These are phyloP conservation scores for Corynorhinus townsendii DNA, from an alignment of 2,113 vertebrate genomes.

Conservation along the genomic window DNA sequence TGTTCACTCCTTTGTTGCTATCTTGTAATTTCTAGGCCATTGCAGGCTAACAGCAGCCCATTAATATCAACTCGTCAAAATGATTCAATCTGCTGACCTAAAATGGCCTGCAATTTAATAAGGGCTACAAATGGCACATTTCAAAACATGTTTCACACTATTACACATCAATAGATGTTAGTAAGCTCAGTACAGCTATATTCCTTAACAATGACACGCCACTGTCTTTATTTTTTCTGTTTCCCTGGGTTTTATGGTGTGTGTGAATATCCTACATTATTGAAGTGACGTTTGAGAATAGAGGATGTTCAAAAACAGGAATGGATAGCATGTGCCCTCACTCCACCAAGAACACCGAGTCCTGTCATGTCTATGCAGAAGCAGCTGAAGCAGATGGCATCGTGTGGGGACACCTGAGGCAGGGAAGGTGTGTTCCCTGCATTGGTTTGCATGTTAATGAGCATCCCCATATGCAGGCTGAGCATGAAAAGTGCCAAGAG, in stretches of 20 bases:
- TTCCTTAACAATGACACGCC: background rate
- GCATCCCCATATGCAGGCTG: background rate
- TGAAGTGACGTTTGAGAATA: background rate
- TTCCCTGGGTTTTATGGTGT: background rate
- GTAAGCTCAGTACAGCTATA: background rate
- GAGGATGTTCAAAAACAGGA: conserved; percentile 42
- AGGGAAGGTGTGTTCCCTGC: background rate
- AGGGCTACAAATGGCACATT: background rate
- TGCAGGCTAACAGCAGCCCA: background rate
- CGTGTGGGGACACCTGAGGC: background rate
- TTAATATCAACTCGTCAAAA: conserved; percentile 28
- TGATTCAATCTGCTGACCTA: conserved; percentile 13
- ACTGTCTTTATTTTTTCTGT: background rate
- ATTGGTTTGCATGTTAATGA: background rate
- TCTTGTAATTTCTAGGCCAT: background rate
- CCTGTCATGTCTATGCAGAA: background rate
- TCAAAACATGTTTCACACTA: conserved; percentile 37
- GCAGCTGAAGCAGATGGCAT: background rate
- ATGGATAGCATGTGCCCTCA: background rate
- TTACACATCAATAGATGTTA: conserved; percentile 29
- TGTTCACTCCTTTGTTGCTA: background rate
- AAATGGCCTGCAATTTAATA: background rate
- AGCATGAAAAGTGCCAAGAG: background rate
- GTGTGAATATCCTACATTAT: background rate
- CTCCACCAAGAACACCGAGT: conserved; percentile 12